Conservation (phyloP, 2,888 invertebrate species). For the Drosophila melanosoma region DNA sequence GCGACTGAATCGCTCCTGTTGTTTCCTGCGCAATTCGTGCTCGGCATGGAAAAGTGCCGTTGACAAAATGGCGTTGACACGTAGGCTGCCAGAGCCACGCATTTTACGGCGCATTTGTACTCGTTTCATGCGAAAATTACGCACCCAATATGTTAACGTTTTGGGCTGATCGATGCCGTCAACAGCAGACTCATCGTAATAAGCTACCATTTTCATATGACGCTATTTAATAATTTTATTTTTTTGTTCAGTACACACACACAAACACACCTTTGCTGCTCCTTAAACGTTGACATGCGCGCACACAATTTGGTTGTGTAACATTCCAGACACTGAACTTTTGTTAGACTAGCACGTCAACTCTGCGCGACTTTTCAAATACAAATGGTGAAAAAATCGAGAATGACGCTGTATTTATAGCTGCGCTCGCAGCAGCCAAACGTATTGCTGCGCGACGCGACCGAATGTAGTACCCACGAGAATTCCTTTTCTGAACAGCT, state of each 20-base stretch:
- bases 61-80: conserved; percentile 87
- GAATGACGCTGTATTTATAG: conserved; percentile 46
- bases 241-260: conserved; percentile 44
- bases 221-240: conserved; percentile 37
- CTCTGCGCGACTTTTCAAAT: conserved; percentile 37
- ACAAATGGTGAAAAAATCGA: conserved; percentile 32
- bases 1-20: conserved; percentile 86
- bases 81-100: conserved; percentile 85
- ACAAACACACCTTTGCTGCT: conserved; percentile 56
- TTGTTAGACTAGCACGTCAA: conserved; percentile 14
- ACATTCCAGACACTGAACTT: conserved; percentile 43
- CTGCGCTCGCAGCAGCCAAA: conserved; percentile 21
- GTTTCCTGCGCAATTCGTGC: conserved; percentile 86
- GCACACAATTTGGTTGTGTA: conserved; percentile 48
- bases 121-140: conserved; percentile 86
- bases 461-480: conserved; percentile 35
- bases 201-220: conserved; percentile 67
- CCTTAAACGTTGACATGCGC: conserved; percentile 31
- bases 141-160: conserved; percentile 86
- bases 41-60: conserved; percentile 86
- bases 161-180: conserved; percentile 69
- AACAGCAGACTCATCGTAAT: conserved; percentile 51
- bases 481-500: conserved; percentile 7
- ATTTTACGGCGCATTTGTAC: conserved; percentile 85
- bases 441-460: conserved; percentile 45